Base-by-base conservation (phyloP, 2,888 invertebrate species). In the Mellilla xanthometata region DNA sequence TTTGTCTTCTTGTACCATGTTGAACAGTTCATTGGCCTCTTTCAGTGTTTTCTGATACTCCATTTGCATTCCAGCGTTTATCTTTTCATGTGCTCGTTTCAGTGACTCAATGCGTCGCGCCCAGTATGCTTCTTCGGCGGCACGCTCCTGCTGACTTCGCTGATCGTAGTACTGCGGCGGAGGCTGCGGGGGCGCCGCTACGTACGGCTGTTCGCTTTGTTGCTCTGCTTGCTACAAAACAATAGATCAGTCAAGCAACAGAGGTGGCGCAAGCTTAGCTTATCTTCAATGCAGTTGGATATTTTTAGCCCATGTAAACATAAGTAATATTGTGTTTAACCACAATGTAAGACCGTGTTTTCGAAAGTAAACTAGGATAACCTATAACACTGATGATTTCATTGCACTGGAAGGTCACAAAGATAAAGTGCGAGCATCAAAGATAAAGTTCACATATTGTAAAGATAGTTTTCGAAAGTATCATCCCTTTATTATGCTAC, bases 41-140 rank as follows among this genome's bases (percentile, higher is more conserved):
- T 88, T 82, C 41, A 89, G 60, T 29, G 86, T 84, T 49, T 85
- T 87, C 46, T 87, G 79, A 57, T 87, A 89, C 58, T 89, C 88
- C 45, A 71, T 45, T 12, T 78, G 73, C 89, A 89, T 88, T 34
- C 78, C 72, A 23, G 69, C 71, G 52, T 78, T 85, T 39, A 89
- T 84, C 64, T 84, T 83, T 32, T 86, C 85, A 22, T 89, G 87
- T 47, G 81, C 74, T 26, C 83, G 64, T 52, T 87, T 88, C 8
- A 89, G 65, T 47, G 72, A 70, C 52, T 89, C 88, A 54, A 89
- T 88, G 8, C 89, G 76, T 11, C 76, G 75, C 3, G 81, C 64
- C 89, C 89, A 89, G 63, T 89, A 89, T 2, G 81, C 85, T 54
- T 89, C 89, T 39, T 89, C 89, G 1, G 83, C 79, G 5, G 76